Conservation (phyloP, 1,140 invertebrate genomes). For the Vollenhovia emeryi region DNA sequence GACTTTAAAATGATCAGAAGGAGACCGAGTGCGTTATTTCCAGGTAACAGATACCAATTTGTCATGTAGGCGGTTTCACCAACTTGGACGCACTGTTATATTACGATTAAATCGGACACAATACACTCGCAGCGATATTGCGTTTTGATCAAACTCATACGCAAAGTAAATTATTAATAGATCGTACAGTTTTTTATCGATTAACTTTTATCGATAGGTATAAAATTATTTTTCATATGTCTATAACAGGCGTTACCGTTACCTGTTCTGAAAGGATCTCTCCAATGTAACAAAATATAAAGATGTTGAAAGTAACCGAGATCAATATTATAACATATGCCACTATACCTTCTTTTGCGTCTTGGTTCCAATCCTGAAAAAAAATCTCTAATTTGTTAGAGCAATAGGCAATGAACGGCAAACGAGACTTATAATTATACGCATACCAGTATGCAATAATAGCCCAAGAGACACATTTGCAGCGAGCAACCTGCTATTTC, state of each 20-base stretch:
- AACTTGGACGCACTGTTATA: conserved; percentile 68
- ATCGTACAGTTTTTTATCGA: not conserved
- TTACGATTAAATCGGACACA: conserved; percentile 37
- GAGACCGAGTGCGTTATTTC: conserved; percentile 61
- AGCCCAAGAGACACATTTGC: conserved; percentile 78
- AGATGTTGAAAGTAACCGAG: conserved; percentile 75
- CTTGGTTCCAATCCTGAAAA: conserved; percentile 71
- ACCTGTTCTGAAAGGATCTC: conserved; percentile 75
- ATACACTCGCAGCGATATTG: not conserved
- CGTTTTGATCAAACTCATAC: not conserved
- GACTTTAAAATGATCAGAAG: conserved; percentile 72
- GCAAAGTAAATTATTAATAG: conserved; percentile 7
- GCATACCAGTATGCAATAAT: conserved; percentile 77
- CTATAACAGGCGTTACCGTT: not conserved
- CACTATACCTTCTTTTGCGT: conserved; percentile 24
- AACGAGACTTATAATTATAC: no score
- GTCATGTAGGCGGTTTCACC: conserved; percentile 70
- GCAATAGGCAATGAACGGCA: not conserved
- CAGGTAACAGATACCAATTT: conserved; percentile 73
- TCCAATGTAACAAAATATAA: conserved; percentile 76
- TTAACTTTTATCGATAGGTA: not conserved
- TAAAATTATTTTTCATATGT: not conserved
- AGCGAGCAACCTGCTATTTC: conserved; percentile 77
- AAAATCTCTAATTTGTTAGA: not conserved
- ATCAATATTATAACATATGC: conserved; percentile 60